Base-by-base conservation (phyloP, 2,888 invertebrate genomes). In the Prenolepis imparis region DNA sequence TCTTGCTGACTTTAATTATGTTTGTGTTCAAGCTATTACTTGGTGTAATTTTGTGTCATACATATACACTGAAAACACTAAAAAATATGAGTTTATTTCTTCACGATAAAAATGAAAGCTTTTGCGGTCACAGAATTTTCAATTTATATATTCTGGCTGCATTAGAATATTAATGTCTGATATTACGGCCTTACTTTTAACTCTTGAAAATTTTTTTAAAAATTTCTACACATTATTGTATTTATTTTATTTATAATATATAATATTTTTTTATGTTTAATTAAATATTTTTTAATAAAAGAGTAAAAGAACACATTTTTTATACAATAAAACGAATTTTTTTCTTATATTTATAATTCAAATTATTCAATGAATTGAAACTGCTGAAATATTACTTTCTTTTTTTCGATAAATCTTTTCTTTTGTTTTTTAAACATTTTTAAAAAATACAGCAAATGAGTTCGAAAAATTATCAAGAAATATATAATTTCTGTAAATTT, bases 161-260 rank as follows among this genome's bases (percentile, higher is more conserved):
- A 44, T 28, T 36, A 36, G 15, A 36, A 70, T 55, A 68, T 32
- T 52, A 70, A 70, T 21, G 15, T 70, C 21, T 44, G 52, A 59
- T 24, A 11, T 11, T 36, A 6, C 12, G 9, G 15, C 11, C 11
- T 18, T 68, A 15, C 6, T 52, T 70, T 39, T 11, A 6, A 41
- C 2, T 0, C 11, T 32, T 39, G 18, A 0, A 4, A 21, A 21
- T 18, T 18, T 57, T 57, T 72, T 36, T 44, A 36, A 36, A 36
- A 36, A 2, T 28, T 15, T 36, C 12, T 57, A 4, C 18, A 24
- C 18, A 15, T 59, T 36, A 72, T 32, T n/a, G 11, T 39, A 18
- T 15, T 41, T 68, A 72, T 32, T n/a, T 18, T 39, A 18, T 15
- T 41, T 68, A 11, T 48, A 5, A 28, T 11, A 59, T n/a, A 52